Evolutionary conservation across 2,888 invertebrate genomes (phyloP).

Genomic region (Leptopilina syphax): DNA sequence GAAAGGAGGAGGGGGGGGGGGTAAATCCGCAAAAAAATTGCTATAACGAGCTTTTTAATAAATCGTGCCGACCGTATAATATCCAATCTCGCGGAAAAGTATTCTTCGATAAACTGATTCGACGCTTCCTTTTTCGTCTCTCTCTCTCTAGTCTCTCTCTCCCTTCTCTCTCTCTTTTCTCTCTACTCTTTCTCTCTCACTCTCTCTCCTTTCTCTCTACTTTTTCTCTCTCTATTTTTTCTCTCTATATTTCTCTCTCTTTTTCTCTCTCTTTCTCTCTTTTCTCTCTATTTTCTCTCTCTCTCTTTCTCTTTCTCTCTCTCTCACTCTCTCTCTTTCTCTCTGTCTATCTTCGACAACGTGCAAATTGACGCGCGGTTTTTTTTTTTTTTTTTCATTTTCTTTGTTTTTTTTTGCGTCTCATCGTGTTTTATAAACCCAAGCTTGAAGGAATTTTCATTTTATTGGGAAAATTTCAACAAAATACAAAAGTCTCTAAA

Average conservation of each 20-base stretch:
- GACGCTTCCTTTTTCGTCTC: constrained; percentile 1
- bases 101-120: constrained; percentile 36
- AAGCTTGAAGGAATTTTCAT: not conserved
- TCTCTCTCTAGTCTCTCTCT: not conserved
- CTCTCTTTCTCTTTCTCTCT: not conserved
- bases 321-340: not conserved
- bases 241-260: no score
- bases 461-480: constrained; percentile 2
- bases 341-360: not conserved
- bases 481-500: not conserved
- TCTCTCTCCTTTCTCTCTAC: no score
- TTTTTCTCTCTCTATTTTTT: no score
- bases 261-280: no score
- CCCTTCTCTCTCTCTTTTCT: not conserved
- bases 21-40: constrained; percentile 26
- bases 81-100: constrained; percentile 38
- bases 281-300: not conserved
- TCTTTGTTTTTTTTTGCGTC: not conserved
- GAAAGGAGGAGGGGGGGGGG: no score
- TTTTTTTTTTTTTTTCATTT: not conserved
- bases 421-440: no score
- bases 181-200: no score
- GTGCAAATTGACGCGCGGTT: constrained; percentile 5
- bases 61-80: constrained; percentile 26
- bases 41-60: constrained; percentile 37